phyloP scores from a whole-genome alignment of 2,113 vertebrate genomes.

The Tragelaphus scriptus region DNA sequence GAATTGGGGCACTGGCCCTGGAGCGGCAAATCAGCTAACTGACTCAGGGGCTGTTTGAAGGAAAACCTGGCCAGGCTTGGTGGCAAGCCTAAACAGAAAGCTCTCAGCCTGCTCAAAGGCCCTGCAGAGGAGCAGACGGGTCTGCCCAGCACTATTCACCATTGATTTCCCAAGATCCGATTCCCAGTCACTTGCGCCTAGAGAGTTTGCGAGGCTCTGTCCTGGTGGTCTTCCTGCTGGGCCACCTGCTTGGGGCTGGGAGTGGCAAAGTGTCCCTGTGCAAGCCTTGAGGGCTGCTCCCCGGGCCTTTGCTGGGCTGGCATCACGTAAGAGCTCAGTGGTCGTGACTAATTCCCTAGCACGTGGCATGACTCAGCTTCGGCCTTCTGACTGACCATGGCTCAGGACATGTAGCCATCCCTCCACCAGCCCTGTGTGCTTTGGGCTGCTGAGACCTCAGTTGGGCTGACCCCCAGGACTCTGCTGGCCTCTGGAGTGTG shows the following conservation, averaged over 20 bases:
- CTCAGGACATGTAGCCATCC: background rate
- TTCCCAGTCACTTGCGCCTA: background rate
- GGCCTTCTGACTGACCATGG: background rate
- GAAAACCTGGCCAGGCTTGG: background rate
- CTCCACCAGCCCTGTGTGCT: background rate
- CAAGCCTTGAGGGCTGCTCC: background rate
- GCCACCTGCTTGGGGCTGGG: background rate
- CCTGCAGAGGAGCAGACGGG: background rate
- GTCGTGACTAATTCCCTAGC: background rate
- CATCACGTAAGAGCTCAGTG: background rate
- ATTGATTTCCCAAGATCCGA: background rate
- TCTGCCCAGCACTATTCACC: background rate
- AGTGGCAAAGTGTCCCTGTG: background rate
- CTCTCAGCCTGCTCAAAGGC: background rate
- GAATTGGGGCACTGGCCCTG: background rate
- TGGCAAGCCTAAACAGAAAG: background rate
- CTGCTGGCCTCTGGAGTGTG: background rate
- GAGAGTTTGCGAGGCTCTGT: background rate
- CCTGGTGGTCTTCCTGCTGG: background rate
- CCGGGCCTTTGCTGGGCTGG: background rate
- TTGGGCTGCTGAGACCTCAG: background rate
- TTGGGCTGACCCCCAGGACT: background rate
- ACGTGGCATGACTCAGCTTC: background rate
- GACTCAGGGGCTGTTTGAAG: background rate
- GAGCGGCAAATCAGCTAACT: background rate